Evolutionary conservation across 1,140 invertebrate species (phyloP).

Genomic region (Solenopsis fugax): DNA sequence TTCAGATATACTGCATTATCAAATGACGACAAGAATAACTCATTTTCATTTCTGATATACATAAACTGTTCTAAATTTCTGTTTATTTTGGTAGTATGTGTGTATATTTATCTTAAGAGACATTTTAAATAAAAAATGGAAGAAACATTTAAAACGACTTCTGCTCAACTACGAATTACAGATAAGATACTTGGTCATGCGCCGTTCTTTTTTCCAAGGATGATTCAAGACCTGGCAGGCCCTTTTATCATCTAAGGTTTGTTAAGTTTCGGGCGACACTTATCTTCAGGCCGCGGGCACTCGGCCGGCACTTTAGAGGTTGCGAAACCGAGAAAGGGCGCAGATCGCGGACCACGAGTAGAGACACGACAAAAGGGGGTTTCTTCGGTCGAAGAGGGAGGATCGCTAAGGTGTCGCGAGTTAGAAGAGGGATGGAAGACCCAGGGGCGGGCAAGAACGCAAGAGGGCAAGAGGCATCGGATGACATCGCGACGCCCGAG

Average conservation of each 20-base stretch:
- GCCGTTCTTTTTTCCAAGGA: constrained; percentile 29
- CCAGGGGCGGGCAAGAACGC: constrained; percentile 57
- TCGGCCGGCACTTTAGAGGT: constrained; percentile 65
- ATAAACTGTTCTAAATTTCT: not conserved
- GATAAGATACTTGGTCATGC: constrained; percentile 56
- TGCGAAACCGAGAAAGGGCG: constrained; percentile 42
- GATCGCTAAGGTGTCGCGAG: constrained; percentile 68
- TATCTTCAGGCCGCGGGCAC: constrained; percentile 81
- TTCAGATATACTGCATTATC: not conserved
- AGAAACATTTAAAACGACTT: not conserved
- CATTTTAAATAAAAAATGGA: not conserved
- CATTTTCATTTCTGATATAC: not conserved
- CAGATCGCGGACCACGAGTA: constrained; percentile 51
- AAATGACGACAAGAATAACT: constrained; percentile 4
- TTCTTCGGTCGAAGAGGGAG: constrained; percentile 54
- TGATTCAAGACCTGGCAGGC: constrained; percentile 62
- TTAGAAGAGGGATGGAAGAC: constrained; percentile 57
- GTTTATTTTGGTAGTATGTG: not conserved
- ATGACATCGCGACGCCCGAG: constrained; percentile 82
- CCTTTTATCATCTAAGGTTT: constrained; percentile 81
- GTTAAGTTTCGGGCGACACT: constrained; percentile 83
- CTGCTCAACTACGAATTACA: constrained; percentile 23
- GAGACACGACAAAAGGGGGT: constrained; percentile 51
- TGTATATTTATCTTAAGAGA: not conserved
- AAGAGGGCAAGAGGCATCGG: constrained; percentile 79